Conservation (phyloP, 1,140 invertebrate genomes). For the Holcopasites calliopsidis region DNA sequence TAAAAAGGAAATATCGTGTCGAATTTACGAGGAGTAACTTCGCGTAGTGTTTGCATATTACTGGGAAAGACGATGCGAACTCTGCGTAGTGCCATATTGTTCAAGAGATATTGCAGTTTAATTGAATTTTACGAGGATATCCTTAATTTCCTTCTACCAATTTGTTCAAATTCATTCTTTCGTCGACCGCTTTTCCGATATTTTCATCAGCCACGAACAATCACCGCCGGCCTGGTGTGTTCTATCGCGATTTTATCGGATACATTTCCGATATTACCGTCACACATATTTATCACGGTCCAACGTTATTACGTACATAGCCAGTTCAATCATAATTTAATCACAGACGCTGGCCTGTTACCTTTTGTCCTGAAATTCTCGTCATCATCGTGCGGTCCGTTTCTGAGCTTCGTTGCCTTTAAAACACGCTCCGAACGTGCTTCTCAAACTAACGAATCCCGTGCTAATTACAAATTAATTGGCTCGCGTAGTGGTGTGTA, state of each 20-base stretch:
- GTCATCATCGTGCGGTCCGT: neutral
- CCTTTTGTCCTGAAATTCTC: neutral
- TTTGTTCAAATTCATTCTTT: neutral
- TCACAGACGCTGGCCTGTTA: neutral
- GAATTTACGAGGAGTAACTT: neutral
- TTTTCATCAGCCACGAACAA: neutral
- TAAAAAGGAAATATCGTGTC: neutral
- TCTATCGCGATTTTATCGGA: neutral
- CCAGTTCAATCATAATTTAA: constrained; percentile 35
- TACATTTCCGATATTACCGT: neutral
- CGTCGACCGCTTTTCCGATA: neutral
- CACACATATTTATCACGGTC: neutral
- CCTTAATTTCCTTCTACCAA: neutral
- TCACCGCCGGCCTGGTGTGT: neutral
- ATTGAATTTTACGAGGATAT: neutral
- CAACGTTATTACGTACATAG: constrained; percentile 1
- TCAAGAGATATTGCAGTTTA: neutral
- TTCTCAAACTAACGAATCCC: constrained; percentile 43
- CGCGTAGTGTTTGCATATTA: neutral
- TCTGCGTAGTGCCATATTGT: neutral
- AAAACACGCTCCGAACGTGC: neutral
- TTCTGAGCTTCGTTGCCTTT: neutral
- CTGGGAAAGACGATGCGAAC: neutral
- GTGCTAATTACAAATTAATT: constrained; percentile 51
- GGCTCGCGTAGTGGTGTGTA: constrained; percentile 4